These are phyloP conservation scores for Osedax frankpressi DNA, from an alignment of 2,888 invertebrate species.

Conservation along the genomic window DNA sequence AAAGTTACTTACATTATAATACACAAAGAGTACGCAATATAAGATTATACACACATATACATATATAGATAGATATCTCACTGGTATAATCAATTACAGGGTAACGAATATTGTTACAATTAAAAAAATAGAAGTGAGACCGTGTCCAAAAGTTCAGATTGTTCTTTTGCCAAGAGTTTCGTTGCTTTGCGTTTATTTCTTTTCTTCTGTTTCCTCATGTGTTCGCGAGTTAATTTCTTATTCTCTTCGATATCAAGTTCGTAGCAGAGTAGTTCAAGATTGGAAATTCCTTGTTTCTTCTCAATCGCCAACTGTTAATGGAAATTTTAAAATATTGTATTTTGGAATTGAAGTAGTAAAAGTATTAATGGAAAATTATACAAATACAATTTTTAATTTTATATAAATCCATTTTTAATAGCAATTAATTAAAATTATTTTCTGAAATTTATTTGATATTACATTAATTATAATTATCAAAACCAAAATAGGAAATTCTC, in stretches of 20 bases:
- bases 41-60: too few species aligned
- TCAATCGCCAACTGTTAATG: conserved; percentile 74
- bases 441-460: too few species aligned
- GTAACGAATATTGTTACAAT: too few species aligned
- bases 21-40: neutral
- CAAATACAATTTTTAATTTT: too few species aligned
- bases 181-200: conserved; percentile 38
- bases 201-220: conserved; percentile 67
- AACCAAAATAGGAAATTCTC: too few species aligned
- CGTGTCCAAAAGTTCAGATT: neutral
- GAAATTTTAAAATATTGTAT: too few species aligned
- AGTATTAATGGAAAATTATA: too few species aligned
- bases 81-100: neutral
- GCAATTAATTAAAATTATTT: too few species aligned
- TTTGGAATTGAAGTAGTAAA: too few species aligned
- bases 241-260: conserved; percentile 76
- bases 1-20: neutral
- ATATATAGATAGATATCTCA: neutral
- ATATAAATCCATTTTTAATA: too few species aligned
- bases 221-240: conserved; percentile 68
- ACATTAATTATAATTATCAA: too few species aligned
- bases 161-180: neutral
- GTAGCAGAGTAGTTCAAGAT: conserved; percentile 72
- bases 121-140: neutral
- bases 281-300: conserved; percentile 72